Evolutionary conservation across 2,113 vertebrate genomes (phyloP).

Genomic region (Pseudorectes ferrugineus): DNA sequence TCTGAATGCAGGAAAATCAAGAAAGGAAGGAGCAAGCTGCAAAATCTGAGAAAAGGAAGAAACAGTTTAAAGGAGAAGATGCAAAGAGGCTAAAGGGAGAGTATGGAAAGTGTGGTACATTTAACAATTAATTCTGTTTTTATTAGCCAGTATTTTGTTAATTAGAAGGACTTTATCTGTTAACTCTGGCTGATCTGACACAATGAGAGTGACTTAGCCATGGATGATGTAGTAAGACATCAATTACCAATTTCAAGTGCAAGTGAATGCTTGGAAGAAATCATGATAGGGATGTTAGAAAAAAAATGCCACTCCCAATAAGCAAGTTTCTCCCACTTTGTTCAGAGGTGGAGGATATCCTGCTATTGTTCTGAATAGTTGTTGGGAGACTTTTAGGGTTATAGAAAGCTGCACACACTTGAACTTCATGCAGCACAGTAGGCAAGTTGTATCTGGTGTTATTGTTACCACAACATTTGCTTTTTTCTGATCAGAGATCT

Average conservation of each 20-base stretch:
- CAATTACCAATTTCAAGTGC: background rate
- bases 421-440: background rate
- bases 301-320: background rate
- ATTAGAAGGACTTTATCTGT: background rate
- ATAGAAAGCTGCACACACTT: background rate
- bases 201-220: background rate
- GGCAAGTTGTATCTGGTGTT: accelerated
- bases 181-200: background rate
- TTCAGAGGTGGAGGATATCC: background rate
- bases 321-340: background rate
- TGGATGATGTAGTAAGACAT: background rate
- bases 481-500: background rate
- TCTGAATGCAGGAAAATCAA: constrained; percentile 83
- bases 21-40: constrained; percentile 79
- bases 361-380: background rate
- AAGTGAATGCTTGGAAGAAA: background rate
- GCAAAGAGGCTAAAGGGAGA: constrained; percentile 80
- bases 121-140: background rate
- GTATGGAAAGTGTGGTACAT: constrained; percentile 80
- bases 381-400: background rate
- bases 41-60: constrained; percentile 88
- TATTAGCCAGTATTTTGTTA: background rate
- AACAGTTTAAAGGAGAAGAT: constrained; percentile 82
- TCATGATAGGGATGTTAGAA: background rate
- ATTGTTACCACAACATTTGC: background rate